phyloP scores from a whole-genome alignment of 2,888 invertebrate species.

The Cactoblastis cactorum region DNA sequence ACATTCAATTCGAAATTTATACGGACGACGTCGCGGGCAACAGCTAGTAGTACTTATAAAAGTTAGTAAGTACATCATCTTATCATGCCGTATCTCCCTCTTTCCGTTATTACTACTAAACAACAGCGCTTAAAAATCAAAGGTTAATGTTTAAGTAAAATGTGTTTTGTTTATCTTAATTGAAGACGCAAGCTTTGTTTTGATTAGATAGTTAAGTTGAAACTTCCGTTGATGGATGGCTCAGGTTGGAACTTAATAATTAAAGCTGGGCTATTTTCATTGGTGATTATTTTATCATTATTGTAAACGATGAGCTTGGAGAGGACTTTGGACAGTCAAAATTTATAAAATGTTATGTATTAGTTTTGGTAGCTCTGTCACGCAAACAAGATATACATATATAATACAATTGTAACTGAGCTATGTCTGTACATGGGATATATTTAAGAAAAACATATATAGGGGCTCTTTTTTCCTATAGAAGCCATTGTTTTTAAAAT shows the following conservation, averaged over 20 bases:
- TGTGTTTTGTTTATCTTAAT: slow-evolving; percentile 9
- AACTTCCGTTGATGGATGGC: slow-evolving; percentile 3
- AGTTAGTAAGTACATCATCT: too few species aligned
- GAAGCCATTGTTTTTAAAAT: too few species aligned
- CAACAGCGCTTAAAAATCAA: slow-evolving; percentile 9
- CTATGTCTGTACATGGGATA: too few species aligned
- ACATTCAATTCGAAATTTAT: too few species aligned
- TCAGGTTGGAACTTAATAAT: not conserved
- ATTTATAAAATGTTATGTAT: not conserved
- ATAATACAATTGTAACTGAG: too few species aligned
- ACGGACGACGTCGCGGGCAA: too few species aligned
- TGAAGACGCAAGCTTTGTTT: slow-evolving; percentile 6
- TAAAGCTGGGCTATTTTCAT: not conserved
- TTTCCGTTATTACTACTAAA: not conserved
- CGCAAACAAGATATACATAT: too few species aligned
- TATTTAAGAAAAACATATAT: too few species aligned
- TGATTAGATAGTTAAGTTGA: slow-evolving; percentile 10
- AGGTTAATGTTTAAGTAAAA: slow-evolving; percentile 10
- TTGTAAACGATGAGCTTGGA: not conserved
- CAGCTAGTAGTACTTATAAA: too few species aligned
- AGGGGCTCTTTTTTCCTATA: too few species aligned
- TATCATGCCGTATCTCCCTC: not conserved
- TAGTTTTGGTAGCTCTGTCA: too few species aligned
- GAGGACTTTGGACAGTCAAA: not conserved
- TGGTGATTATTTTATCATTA: slow-evolving; percentile 8